phyloP scores from a whole-genome alignment of 2,888 invertebrate genomes.

The Rhynchonema sp. region DNA sequence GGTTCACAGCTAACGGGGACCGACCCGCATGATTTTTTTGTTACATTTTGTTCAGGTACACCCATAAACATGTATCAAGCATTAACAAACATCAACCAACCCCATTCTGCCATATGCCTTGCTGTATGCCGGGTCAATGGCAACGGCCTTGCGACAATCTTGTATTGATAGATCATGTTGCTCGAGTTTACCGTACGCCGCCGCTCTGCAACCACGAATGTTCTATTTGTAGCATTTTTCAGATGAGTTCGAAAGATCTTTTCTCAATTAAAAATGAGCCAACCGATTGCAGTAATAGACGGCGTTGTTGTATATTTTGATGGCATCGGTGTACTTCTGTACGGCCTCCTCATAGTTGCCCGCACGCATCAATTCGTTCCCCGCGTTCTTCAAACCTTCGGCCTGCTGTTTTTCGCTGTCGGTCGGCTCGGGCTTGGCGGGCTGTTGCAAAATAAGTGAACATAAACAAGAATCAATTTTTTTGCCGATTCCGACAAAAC shows the following conservation, averaged over 20 bases:
- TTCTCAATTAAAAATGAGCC: too few relatives aligned
- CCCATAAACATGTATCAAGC: too few relatives aligned
- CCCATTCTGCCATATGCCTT: conserved; percentile 86
- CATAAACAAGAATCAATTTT: too few relatives aligned
- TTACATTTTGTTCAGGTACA: too few relatives aligned
- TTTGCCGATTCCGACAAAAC: too few relatives aligned
- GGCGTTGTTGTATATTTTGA: conserved; percentile 62
- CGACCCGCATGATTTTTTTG: too few relatives aligned
- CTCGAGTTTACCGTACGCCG: conserved; percentile 71
- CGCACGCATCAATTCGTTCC: conserved; percentile 53
- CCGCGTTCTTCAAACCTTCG: conserved; percentile 65
- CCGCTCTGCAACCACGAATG: conserved; percentile 58
- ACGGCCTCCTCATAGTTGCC: conserved; percentile 58
- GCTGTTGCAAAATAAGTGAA: too few relatives aligned
- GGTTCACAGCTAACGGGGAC: too few relatives aligned
- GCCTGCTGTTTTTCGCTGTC: conserved; percentile 41
- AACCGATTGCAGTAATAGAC: conserved; percentile 78
- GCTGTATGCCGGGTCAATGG: conserved; percentile 70
- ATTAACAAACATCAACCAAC: conserved; percentile 20
- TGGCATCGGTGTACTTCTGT: conserved; percentile 65
- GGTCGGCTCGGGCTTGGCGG: too few relatives aligned
- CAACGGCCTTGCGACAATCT: conserved; percentile 72
- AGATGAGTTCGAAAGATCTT: too few relatives aligned
- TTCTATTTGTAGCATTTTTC: too few relatives aligned
- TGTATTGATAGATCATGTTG: conserved; percentile 62